Conservation (phyloP, 2,888 invertebrate species). For the Palloptera scutellata region DNA sequence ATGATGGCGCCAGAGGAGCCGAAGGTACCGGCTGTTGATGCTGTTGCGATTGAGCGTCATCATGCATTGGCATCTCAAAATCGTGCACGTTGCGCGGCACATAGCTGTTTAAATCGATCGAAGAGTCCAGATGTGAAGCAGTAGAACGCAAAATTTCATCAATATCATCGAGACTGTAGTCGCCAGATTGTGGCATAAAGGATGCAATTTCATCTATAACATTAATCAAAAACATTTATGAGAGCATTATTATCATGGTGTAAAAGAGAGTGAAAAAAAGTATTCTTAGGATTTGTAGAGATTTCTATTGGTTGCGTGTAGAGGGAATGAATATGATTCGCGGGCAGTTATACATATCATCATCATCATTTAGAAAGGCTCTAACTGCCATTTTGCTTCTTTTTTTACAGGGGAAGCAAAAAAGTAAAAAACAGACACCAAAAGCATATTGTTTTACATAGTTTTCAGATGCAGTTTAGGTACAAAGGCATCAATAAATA, state of each 20-base stretch:
- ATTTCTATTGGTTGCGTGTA: neutral
- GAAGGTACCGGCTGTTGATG: slow-evolving; percentile 9
- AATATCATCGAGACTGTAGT: slow-evolving; percentile 52
- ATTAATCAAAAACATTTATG: neutral
- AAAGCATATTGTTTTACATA: too few relatives aligned
- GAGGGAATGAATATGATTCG: neutral
- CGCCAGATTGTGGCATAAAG: slow-evolving; percentile 47
- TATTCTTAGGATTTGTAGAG: neutral
- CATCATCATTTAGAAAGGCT: too few relatives aligned
- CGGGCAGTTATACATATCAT: too few relatives aligned
- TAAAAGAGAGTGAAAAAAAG: neutral
- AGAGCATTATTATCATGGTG: neutral
- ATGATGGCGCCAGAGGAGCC: slow-evolving; percentile 9
- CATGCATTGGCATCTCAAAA: slow-evolving; percentile 31
- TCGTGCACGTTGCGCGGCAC: slow-evolving; percentile 31
- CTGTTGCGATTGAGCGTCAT: slow-evolving; percentile 22
- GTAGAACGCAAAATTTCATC: slow-evolving; percentile 56
- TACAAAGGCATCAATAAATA: too few relatives aligned
- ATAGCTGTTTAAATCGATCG: slow-evolving; percentile 46
- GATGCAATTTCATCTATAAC: slow-evolving; percentile 53
- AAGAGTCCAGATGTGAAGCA: slow-evolving; percentile 50
- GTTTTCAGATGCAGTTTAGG: too few relatives aligned
- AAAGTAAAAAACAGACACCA: too few relatives aligned
- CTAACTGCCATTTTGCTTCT: too few relatives aligned
- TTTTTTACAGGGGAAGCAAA: too few relatives aligned